Evolutionary conservation across 1,140 invertebrate genomes (phyloP), one percentile per base, ranked within the genome.

Genomic region (Maconellicoccus hirsutus): DNA sequence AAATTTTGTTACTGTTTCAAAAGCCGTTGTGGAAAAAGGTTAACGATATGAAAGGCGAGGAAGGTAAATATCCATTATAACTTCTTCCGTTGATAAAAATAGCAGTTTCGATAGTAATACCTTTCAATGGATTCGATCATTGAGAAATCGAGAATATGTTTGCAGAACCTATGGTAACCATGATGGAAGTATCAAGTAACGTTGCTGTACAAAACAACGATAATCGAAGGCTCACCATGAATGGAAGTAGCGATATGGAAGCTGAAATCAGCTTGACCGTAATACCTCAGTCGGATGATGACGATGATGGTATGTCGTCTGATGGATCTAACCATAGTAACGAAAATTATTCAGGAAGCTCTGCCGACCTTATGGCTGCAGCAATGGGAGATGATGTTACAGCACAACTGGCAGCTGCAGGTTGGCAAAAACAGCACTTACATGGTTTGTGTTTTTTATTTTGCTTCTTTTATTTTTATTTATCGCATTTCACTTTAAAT

Each of bases 321-420:
- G 73, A 72, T 42, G 66, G 63, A 27, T 71, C 69, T 1, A 73
- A 39, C 87, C 82, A 78, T 3, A 76, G 74, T 73, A 74, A 88
- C 14, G 82, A 84, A 16, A 59, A 72, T 66, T 72, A 70, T 59
- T 87, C 89, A 73, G 89, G 87, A 33, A 89, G 90, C 76, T 84
- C 85, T 39, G 83, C 83, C 0, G 91, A 92, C 76, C 83, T 92
- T 39, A 86, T 90, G 79, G 84, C 89, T 61, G 87, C 86, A 71
- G 88, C 89, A 52, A 90, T 92, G 85, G 90, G 90, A 73, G 91
- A 94, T 82, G 94, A 96, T 79, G 92, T 98, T 71, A 96, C 94
- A 74, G 92, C 94, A 78, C 94, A 97, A 79, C 82, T 98, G 75
- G 94, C 93, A 70, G 93, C 94, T 76, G 93, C 94, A 81, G 94